Evolutionary conservation across 2,797 vertebrate species (phyloP).

Genomic region (Enteromius viviparus): DNA sequence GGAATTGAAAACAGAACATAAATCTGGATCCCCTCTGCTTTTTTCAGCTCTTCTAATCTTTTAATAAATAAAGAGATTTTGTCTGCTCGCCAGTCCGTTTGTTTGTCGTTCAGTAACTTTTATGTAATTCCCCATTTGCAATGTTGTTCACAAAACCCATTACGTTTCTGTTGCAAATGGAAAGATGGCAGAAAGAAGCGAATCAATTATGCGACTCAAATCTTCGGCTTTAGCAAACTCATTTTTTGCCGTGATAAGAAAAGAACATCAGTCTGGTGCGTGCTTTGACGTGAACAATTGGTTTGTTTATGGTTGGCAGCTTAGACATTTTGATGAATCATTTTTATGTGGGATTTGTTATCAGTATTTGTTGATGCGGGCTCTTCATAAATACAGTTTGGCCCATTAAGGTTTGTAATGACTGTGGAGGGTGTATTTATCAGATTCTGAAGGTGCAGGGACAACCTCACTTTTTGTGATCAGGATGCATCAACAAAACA

Average conservation of each 20-base stretch:
- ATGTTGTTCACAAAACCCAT: conserved; percentile 56
- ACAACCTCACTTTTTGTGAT: background rate
- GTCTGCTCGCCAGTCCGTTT: conserved; percentile 33
- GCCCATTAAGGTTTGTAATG: conserved; percentile 42
- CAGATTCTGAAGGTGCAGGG: conserved; percentile 8
- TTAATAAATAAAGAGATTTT: conserved; percentile 50
- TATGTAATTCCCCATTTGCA: conserved; percentile 58
- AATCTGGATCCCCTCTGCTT: conserved; percentile 44
- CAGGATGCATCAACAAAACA: background rate
- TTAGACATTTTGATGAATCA: conserved; percentile 48
- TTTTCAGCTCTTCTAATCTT: conserved; percentile 48
- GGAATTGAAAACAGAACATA: conserved; percentile 42
- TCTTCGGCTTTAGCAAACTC: conserved; percentile 46
- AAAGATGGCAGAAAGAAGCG: conserved; percentile 46
- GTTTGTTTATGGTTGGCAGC: conserved; percentile 50
- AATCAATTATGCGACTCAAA: conserved; percentile 51
- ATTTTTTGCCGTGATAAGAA: conserved; percentile 43
- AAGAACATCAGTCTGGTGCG: conserved; percentile 46
- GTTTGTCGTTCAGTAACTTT: conserved; percentile 39
- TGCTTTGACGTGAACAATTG: conserved; percentile 48
- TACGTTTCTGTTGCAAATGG: conserved; percentile 54
- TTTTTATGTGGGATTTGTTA: conserved; percentile 33
- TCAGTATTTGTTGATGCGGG: conserved; percentile 34
- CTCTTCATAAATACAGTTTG: conserved; percentile 51
- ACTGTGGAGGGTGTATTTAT: conserved; percentile 27